Base-by-base conservation (phyloP, 2,797 vertebrate genomes). In the Platalea minor region DNA sequence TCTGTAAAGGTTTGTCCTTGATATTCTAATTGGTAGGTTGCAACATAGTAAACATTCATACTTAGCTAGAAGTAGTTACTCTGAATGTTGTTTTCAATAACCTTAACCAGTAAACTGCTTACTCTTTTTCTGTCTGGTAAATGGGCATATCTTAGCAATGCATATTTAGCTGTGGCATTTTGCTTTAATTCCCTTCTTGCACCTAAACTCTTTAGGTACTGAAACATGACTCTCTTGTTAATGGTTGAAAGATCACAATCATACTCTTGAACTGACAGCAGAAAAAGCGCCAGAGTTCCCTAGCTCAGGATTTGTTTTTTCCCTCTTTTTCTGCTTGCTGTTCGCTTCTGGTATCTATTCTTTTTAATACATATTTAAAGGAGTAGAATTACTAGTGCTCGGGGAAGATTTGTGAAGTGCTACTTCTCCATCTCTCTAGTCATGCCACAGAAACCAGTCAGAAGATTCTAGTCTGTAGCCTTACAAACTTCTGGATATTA, bases 101-200 rank as follows among this genome's bases (percentile, higher is more conserved):
- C 26, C 59, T 63, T 59, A 25, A 26, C 19, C 25, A 35, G 26
- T 70, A 57, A 80, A 21, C 46, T 54, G 28, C 78, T 80, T 82
- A 17, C 7, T 85, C 19, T 25, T 72, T 74, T 43, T 87, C 41
- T 75, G 0, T 70, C 89, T 93, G 28, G 25, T 70, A 41, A 41
- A 25, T 1, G 17, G 7, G 0, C 4, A 1, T 67, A 13, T 56
- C 70, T 86, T 89, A 15, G 46, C 2, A 0, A 1, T n/a, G 19
- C 46, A 4, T 69, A 50, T 63, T 89, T 64, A 70, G 29, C 33
- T 41, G 35, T 45, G 33, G 6, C 14, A 8, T 46, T 95, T 96
- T 86, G 17, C 31, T 81, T 76, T 65, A 11, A 35, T 83, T 82
- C 5, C 14, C 7, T 79, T 21, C 73, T 63, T 64, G 45, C 10